A percentile compares a stretch with the other conserved stretches of the same genome.
These are phyloP conservation scores for Bergia sp. DNA, from an alignment of 92 coral and sea anemone species.

Conservation along the genomic window DNA sequence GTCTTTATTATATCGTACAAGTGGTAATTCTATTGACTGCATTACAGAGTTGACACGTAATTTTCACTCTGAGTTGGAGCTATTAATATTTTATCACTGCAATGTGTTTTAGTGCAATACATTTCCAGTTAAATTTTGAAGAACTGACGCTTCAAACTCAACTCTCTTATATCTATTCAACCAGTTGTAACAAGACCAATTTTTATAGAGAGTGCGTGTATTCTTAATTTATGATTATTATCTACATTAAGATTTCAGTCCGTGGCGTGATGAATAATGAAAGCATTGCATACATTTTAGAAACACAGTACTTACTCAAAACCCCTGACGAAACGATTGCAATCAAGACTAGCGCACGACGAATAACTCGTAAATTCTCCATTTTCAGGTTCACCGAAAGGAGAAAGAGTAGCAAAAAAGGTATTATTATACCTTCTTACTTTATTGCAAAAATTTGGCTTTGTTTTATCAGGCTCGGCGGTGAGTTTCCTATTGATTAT, in stretches of 20 bases:
- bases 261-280: not conserved
- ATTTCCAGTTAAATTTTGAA: no score
- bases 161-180: no score
- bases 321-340: not conserved
- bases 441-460: not conserved
- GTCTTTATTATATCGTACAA: no score
- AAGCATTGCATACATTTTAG: not conserved
- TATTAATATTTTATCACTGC: no score
- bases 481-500: not conserved
- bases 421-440: not conserved
- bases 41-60: no score
- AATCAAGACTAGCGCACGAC: not conserved
- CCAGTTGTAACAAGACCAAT: no score
- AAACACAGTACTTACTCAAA: slow-evolving; percentile 14
- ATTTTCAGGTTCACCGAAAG: not conserved
- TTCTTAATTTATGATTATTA: not conserved
- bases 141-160: no score
- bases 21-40: no score
- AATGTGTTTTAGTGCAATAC: no score
- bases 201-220: no score
- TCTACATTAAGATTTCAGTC: not conserved
- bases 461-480: slow-evolving; percentile 1
- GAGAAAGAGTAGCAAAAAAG: not conserved
- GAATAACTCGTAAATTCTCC: not conserved
- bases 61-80: no score